These are phyloP conservation scores for Danionella dracula DNA, from an alignment of 2,797 vertebrate species.

Conservation along the genomic window DNA sequence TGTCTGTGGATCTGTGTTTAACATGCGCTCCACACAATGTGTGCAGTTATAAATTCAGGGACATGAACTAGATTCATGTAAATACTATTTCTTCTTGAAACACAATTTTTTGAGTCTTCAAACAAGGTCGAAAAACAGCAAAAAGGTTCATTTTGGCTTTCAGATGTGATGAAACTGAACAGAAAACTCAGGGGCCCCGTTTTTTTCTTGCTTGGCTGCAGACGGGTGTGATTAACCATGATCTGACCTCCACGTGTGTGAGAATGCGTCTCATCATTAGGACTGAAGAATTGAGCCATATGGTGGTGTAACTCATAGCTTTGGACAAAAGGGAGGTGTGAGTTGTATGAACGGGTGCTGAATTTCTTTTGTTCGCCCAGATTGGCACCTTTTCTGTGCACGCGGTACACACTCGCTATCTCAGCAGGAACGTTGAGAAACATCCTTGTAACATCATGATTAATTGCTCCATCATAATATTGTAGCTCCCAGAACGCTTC, in stretches of 20 bases:
- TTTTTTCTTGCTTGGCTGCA: constrained; percentile 22
- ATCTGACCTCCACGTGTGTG: constrained; percentile 34
- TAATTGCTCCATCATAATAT: constrained; percentile 32
- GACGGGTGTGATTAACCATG: constrained; percentile 39
- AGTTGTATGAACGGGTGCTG: constrained; percentile 23
- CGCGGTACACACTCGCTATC: constrained; percentile 4
- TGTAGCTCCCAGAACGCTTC: constrained; percentile 9
- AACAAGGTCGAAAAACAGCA: neutral
- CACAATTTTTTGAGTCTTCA: neutral
- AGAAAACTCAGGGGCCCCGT: neutral
- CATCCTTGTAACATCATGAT: constrained; percentile 4
- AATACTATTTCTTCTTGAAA: neutral
- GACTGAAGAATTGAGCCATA: constrained; percentile 43
- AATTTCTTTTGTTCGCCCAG: constrained; percentile 39
- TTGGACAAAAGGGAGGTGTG: constrained; percentile 34
- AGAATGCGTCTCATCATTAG: constrained; percentile 44
- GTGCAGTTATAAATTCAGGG: too few relatives aligned
- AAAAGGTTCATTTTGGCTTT: neutral
- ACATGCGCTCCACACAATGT: too few relatives aligned
- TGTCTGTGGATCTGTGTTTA: too few relatives aligned
- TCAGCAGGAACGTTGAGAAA: constrained; percentile 13
- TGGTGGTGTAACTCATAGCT: constrained; percentile 46
- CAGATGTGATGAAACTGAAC: neutral
- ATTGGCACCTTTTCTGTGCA: constrained; percentile 29
- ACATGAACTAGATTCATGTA: too few relatives aligned